These are phyloP conservation scores for Drosophila serrata DNA, from an alignment of 1,140 invertebrate genomes.

Conservation along the genomic window DNA sequence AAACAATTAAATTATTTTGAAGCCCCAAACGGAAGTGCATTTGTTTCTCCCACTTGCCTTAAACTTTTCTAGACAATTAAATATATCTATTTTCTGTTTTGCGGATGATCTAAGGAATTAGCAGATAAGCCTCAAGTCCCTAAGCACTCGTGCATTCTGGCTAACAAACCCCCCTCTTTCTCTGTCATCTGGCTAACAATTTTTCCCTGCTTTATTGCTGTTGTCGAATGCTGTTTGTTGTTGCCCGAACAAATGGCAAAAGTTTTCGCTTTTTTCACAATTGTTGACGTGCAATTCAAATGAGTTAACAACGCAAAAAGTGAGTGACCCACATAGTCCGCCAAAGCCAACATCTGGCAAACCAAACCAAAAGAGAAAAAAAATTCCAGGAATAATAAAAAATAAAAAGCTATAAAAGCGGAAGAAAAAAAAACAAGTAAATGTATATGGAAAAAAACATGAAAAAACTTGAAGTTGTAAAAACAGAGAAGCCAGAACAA, in stretches of 20 bases:
- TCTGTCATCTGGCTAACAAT: not conserved
- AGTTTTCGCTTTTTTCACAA: constrained; percentile 77
- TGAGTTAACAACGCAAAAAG: constrained; percentile 77
- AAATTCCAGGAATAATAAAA: constrained; percentile 23
- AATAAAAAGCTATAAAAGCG: constrained; percentile 37
- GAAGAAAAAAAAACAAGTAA: not conserved
- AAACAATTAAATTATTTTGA: not conserved
- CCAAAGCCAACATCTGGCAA: constrained; percentile 52
- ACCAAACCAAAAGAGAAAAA: constrained; percentile 31
- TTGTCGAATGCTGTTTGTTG: constrained; percentile 49
- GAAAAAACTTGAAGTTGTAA: constrained; percentile 45
- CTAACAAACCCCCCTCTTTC: not conserved
- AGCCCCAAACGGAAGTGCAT: not conserved
- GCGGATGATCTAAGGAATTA: constrained; percentile 47
- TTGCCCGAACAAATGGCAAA: constrained; percentile 70
- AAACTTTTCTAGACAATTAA: constrained; percentile 27
- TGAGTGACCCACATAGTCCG: constrained; percentile 72
- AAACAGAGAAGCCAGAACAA: constrained; percentile 46
- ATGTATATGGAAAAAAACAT: constrained; percentile 32
- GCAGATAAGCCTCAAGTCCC: constrained; percentile 29
- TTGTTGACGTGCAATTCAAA: constrained; percentile 82
- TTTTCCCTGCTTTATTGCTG: constrained; percentile 31
- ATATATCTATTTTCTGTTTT: constrained; percentile 4
- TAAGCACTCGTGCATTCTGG: constrained; percentile 37
- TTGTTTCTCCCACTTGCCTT: not conserved